Evolutionary conservation across 2,113 vertebrate genomes (phyloP).

Genomic region (Gymnobelideus leadbeateri): DNA sequence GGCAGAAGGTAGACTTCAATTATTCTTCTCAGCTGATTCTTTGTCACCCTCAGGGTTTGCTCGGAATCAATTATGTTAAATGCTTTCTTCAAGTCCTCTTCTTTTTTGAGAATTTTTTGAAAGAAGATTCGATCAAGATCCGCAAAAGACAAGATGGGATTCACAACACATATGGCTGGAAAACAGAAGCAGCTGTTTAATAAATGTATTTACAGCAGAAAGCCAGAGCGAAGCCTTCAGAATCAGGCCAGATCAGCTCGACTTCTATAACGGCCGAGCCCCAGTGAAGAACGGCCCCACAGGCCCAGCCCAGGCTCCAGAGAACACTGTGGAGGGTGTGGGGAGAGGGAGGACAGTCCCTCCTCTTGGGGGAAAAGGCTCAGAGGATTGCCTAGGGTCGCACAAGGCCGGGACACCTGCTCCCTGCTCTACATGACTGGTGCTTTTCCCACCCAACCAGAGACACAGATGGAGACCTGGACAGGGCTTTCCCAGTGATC

Average conservation of each 20-base stretch:
- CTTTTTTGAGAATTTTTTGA: constrained; percentile 75
- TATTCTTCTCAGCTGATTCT: constrained; percentile 70
- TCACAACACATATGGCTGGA: constrained; percentile 67
- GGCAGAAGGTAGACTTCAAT: constrained; percentile 76
- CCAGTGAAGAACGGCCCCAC: no score
- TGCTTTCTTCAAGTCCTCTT: constrained; percentile 74
- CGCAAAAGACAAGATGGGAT: constrained; percentile 65
- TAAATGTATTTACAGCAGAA: neutral
- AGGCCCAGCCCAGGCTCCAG: neutral
- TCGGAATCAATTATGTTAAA: constrained; percentile 77
- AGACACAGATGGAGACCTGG: no score
- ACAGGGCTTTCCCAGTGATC: no score
- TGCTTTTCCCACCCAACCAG: no score
- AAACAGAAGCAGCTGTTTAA: constrained; percentile 66
- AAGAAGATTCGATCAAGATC: constrained; percentile 77
- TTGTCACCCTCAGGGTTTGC: constrained; percentile 74
- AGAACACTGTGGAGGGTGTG: no score
- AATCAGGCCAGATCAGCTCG: accelerated
- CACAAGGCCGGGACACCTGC: no score
- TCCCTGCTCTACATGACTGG: neutral
- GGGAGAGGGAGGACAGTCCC: no score
- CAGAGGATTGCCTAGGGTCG: no score
- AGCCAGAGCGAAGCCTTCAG: accelerated
- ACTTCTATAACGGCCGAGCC: neutral
- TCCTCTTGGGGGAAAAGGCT: neutral